Evolutionary conservation across 2,888 invertebrate species (phyloP), one percentile per base, ranked within the genome.

Genomic region (Baccha elongata): DNA sequence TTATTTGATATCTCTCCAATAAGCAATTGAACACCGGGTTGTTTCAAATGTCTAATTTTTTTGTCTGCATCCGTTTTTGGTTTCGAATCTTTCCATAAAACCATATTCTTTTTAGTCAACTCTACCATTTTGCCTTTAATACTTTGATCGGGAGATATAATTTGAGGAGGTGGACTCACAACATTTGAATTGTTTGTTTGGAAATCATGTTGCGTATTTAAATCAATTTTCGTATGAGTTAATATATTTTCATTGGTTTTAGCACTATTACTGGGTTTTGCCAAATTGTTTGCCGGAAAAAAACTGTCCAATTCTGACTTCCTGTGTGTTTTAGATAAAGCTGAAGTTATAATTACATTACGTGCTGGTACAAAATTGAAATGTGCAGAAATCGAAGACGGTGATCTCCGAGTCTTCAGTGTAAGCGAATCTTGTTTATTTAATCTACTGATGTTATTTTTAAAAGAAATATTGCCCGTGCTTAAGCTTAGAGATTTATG

Each of bases 271-370:
- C 89, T 90, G 84, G 92, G 91, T 79, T 92, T 87, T 26, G 92
- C 35, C 23, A 67, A 35, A n/a, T 71, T 92, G 85, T 93, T 92
- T 86, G 91, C 90, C 85, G 92, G 91, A 68, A 92, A 90, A 73
- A 92, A 90, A 86, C 92, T 92, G 60, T 92, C 91, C 71, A 92
- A 92, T 53, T 93, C 89, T 72, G 92, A 92, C 87, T 93, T 92
- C 67, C 91, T 89, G 86, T 91, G 91, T 37, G 87, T 87, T 86
- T 91, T 91, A 64, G 90, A 89, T 86, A 90, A 74, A 74, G 90
- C 90, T 65, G 91, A 90, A 76, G 88, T 90, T 84, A 89, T 90
- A 50, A 88, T 86, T 79, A 88, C 87, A 84, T 88, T 88, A 67
- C 85, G 85, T 86, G 87, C 88, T 55, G 60, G 60, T 15, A 73